These are phyloP conservation scores for Trematomus loennbergii DNA, from an alignment of 2,113 vertebrate genomes.

Conservation along the genomic window DNA sequence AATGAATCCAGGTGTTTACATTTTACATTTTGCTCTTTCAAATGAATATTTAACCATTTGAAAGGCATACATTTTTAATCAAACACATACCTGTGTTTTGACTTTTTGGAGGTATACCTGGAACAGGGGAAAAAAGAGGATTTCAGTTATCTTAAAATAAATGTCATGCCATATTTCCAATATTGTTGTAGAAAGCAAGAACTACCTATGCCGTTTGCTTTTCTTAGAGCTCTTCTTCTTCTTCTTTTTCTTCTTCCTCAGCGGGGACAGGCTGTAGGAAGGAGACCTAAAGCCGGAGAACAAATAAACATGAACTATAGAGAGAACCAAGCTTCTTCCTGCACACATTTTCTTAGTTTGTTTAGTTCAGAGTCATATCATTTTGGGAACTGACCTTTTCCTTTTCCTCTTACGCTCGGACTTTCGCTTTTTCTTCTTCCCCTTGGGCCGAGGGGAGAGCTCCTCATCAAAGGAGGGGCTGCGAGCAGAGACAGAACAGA, in stretches of 20 bases:
- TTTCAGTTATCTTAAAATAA: slow-evolving; percentile 11
- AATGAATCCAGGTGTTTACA: neutral
- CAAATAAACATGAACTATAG: slow-evolving; percentile 7
- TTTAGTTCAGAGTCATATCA: slow-evolving; percentile 18
- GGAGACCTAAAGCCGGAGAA: slow-evolving; percentile 84
- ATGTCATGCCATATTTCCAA: neutral
- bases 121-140: slow-evolving; percentile 18
- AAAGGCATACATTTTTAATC: neutral
- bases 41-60: neutral
- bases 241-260: slow-evolving; percentile 96
- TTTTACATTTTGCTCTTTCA: neutral
- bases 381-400: slow-evolving; percentile 85
- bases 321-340: neutral
- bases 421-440: slow-evolving; percentile 96
- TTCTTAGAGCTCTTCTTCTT: slow-evolving; percentile 98
- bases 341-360: neutral
- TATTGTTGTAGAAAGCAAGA: neutral
- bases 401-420: slow-evolving; percentile 90
- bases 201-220: slow-evolving; percentile 91
- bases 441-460: slow-evolving; percentile 78
- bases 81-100: slow-evolving; percentile 90
- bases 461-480: slow-evolving; percentile 83
- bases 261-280: slow-evolving; percentile 90
- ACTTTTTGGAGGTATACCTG: slow-evolving; percentile 94
- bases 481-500: slow-evolving; percentile 39